Conservation (phyloP, 2,113 vertebrate species). For the Engystomops pustulosus region DNA sequence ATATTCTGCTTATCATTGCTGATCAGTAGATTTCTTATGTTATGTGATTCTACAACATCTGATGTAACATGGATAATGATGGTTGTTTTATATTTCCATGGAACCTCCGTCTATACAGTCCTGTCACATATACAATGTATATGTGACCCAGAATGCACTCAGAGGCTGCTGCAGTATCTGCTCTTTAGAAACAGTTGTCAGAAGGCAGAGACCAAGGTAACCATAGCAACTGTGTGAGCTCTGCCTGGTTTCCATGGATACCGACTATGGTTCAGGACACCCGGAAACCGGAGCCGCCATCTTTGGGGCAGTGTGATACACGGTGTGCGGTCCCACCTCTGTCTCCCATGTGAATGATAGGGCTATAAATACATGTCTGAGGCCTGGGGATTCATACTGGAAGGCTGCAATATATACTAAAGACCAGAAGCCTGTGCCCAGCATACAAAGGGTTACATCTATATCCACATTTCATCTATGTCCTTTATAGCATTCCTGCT, state of each 20-base stretch:
- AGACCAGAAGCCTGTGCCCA: neutral
- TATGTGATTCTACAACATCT: no score
- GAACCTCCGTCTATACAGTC: no score
- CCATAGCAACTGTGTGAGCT: slow-evolving; percentile 53
- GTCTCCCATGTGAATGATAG: neutral
- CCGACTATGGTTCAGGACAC: slow-evolving; percentile 38
- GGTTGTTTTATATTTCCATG: no score
- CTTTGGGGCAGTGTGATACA: neutral
- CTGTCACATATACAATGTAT: neutral
- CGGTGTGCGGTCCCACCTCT: neutral
- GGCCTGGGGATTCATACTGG: neutral
- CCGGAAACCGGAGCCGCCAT: slow-evolving; percentile 41
- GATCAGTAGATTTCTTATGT: no score
- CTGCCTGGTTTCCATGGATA: slow-evolving; percentile 56
- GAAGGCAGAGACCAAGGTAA: slow-evolving; percentile 48
- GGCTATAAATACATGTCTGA: neutral
- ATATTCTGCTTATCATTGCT: no score
- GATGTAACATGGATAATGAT: no score
- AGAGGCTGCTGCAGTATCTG: slow-evolving; percentile 35
- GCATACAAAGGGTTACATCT: neutral
- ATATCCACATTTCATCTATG: neutral
- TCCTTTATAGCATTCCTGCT: neutral
- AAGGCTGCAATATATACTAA: neutral
- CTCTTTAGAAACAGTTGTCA: slow-evolving; percentile 46
- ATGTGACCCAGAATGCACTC: slow-evolving; percentile 45